Evolutionary conservation across 2,113 vertebrate species (phyloP), one percentile per base, ranked within the genome.

Genomic region (Elanoides forficatus): DNA sequence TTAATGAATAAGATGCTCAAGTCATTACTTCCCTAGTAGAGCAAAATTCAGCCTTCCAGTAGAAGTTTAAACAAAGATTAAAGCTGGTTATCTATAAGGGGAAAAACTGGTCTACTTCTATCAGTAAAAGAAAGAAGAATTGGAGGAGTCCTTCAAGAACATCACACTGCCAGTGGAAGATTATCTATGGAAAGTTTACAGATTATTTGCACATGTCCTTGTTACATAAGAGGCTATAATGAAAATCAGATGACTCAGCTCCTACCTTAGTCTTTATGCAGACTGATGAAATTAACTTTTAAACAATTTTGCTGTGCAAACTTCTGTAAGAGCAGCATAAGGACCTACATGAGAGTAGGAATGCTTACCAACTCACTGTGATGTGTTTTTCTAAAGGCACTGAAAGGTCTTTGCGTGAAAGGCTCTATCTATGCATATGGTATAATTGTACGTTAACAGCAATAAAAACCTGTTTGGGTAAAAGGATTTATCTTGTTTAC

Each of bases 271-370:
- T 25, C 86, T 87, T 86, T 84, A 86, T 62, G 55, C 47, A 78
- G 47, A 56, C 11, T 58, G 66, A 40, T n/a, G 18, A 91, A 87
- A 70, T 21, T 71, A 89, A 67, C 21, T 80, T 95, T 62, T 65
- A 82, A 91, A 75, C 23, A 68, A 58, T 53, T 80, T 53, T 80
- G 9, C 53, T 50, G 9, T 26, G 63, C 59, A 76, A 93, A 78
- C 34, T 73, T 97, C 88, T 76, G 42, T 78, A 92, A 93, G 48
- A 71, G 43, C 36, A 53, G 50, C 80, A 95, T 65, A 92, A 97
- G 85, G 67, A 95, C 79, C 78, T 87, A 75, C 7, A 7, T 52
- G 78, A 62, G 70, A 83, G 80, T 43, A 53, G 52, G 78, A 95
- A 90, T 74, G 65, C 71, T 92, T 95, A 88, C 73, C 29, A 56